A percentile compares a stretch with the other conserved stretches of the same genome.
These are phyloP conservation scores for Eremobia ochroleuca DNA, from an alignment of 2,888 invertebrate species.

Conservation along the genomic window DNA sequence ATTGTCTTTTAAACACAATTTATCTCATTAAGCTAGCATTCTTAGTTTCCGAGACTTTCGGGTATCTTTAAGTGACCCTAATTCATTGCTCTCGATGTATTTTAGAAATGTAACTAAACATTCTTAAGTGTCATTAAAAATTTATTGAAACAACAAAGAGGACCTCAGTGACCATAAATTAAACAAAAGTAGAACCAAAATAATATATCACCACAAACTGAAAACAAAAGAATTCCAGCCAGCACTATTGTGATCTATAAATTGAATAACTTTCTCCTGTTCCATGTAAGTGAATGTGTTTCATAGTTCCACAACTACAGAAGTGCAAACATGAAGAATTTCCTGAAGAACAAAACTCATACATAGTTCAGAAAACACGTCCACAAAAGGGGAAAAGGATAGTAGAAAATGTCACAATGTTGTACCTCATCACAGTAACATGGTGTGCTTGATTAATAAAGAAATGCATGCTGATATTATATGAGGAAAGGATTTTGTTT, in stretches of 20 bases:
- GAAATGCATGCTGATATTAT: conserved; percentile 33
- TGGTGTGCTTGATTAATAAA: conserved; percentile 21
- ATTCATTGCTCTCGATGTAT: too few relatives aligned
- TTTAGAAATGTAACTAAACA: not conserved
- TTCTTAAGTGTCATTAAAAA: not conserved
- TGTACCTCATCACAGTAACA: conserved; percentile 12
- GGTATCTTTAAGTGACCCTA: too few relatives aligned
- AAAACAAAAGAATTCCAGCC: conserved; percentile 38
- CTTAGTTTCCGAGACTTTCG: too few relatives aligned
- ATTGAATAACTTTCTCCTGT: conserved; percentile 49
- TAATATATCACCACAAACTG: conserved; percentile 21
- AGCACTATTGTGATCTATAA: conserved; percentile 51
- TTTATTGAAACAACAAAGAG: not conserved
- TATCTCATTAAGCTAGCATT: too few relatives aligned
- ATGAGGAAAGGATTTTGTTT: conserved; percentile 18
- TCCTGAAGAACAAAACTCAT: conserved; percentile 25
- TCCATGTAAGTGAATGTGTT: conserved; percentile 31
- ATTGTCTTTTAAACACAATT: too few relatives aligned
- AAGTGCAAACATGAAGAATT: conserved; percentile 53
- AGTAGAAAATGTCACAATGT: conserved; percentile 20
- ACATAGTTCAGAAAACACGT: not conserved
- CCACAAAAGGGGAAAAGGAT: not conserved
- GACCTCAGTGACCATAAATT: not conserved
- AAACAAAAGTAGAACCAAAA: not conserved
- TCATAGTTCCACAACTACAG: conserved; percentile 35